Base-by-base conservation (phyloP, 2,888 invertebrate species). In the Euspilapteryx auroguttella region DNA sequence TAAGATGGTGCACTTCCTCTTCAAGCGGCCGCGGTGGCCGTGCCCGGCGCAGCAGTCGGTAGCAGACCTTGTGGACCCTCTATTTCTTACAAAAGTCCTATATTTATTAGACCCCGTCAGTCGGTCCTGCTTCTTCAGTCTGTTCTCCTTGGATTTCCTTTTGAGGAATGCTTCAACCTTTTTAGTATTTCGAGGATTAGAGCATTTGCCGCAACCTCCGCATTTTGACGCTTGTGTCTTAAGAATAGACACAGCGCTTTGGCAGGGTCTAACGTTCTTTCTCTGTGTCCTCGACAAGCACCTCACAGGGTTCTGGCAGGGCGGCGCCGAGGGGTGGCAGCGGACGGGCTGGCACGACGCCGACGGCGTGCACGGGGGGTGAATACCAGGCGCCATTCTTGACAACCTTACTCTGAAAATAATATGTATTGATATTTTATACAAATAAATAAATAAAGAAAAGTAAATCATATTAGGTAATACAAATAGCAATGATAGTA, bases 311-410 rank as follows among this genome's bases (percentile, higher is more conserved):
- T 54, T 49, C 26, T 43, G 11, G 35, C 73, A 73, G 3, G 58
- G 57, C 1, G 71, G 68, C 8, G 56, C 55, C 4, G 53, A 45
- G 9, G 68, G 73, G 24, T 73, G 69, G 37, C 73, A 73, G 31
- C 66, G 55, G 21, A 54, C 32, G 1, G 62, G 59, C 13, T 45
- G 39, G 44, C 73, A 71, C 2, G 69, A 63, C 14, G 71, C 51
- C 4, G 55, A 43, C 3, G 71, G 69, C 11, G 61, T 63, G 42
- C 73, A 73, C 21, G 73, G 62, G 25, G 71, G 71, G 37, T 68
- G 68, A n/a, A n/a, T n/a, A n/a, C n/a, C n/a, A n/a, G n/a, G n/a
- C n/a, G n/a, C n/a, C n/a, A n/a, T n/a, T n/a, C n/a, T n/a, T n/a
- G n/a, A n/a, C n/a, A n/a, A n/a, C n/a, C n/a, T n/a, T n/a, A n/a